Percentiles rank a stretch among this genome's conserved stretches.
These are phyloP conservation scores for Etheostoma perlongum DNA, from an alignment of 2,797 vertebrate species.

Conservation along the genomic window DNA sequence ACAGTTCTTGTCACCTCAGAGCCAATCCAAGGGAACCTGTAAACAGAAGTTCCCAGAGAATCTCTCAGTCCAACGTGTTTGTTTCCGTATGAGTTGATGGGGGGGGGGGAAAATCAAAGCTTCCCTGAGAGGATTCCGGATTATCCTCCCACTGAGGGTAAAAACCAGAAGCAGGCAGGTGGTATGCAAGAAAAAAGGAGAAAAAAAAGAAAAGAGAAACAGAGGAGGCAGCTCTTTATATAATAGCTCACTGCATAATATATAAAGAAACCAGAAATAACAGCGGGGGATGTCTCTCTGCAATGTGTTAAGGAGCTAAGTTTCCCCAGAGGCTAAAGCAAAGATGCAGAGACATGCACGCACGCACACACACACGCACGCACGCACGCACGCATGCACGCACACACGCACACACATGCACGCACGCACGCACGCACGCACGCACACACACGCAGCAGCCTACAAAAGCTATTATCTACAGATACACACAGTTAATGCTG, in stretches of 20 bases:
- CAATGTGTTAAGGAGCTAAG: conserved; percentile 52
- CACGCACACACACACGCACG: background rate
- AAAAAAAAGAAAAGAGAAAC: conserved; percentile 20
- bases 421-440: conserved; percentile 7
- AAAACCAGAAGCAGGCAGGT: conserved; percentile 66
- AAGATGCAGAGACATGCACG: conserved; percentile 18
- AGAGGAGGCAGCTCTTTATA: conserved; percentile 70
- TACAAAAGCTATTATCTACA: conserved; percentile 25
- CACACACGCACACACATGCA: background rate
- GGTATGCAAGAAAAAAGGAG: conserved; percentile 27
- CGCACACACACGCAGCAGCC: conserved; percentile 25
- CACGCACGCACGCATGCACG: background rate
- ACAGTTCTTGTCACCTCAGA: conserved; percentile 11
- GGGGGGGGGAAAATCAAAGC: conserved; percentile 70
- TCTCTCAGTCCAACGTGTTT: conserved; percentile 28
- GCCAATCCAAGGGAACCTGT: conserved; percentile 25
- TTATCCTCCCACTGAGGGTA: conserved; percentile 75
- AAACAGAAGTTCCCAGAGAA: conserved; percentile 48
- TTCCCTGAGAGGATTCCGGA: conserved; percentile 67
- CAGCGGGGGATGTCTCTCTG: conserved; percentile 68
- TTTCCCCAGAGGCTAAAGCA: conserved; percentile 57
- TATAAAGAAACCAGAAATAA: conserved; percentile 73
- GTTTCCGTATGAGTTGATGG: background rate
- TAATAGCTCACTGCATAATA: conserved; percentile 77
- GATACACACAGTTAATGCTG: conserved; percentile 19